These are phyloP conservation scores for Neoscelio sp. DNA, from an alignment of 2,888 invertebrate species.

Conservation along the genomic window DNA sequence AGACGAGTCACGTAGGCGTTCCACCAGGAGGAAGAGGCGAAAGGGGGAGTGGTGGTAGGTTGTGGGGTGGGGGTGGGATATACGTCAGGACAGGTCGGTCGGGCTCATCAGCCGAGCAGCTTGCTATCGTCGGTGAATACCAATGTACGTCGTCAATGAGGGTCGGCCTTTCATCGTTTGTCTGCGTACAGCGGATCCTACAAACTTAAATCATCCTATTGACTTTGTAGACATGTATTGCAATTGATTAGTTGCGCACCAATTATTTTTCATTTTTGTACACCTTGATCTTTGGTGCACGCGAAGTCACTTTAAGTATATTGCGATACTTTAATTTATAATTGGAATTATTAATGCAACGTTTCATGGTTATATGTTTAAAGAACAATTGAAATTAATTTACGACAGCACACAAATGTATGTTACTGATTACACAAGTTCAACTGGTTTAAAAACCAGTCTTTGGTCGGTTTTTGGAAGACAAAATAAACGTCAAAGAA, in stretches of 20 bases:
- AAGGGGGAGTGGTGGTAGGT: slow-evolving; percentile 11
- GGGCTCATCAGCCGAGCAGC: slow-evolving; percentile 57
- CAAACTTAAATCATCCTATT: slow-evolving; percentile 58
- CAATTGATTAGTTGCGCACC: slow-evolving; percentile 33
- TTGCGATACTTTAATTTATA: too few relatives aligned
- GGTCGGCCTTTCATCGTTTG: slow-evolving; percentile 62
- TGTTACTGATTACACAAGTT: too few relatives aligned
- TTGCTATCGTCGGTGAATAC: slow-evolving; percentile 61
- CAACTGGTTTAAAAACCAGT: too few relatives aligned
- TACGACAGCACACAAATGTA: too few relatives aligned
- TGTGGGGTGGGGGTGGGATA: slow-evolving; percentile 40
- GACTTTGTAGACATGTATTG: slow-evolving; percentile 40
- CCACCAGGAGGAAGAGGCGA: slow-evolving; percentile 1
- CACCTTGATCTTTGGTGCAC: background rate
- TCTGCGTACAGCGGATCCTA: slow-evolving; percentile 36
- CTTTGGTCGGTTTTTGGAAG: too few relatives aligned
- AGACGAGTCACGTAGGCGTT: slow-evolving; percentile 62
- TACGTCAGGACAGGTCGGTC: slow-evolving; percentile 61
- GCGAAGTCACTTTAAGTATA: background rate
- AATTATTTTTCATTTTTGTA: slow-evolving; percentile 44
- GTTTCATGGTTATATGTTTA: background rate
- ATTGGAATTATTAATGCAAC: too few relatives aligned
- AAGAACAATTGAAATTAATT: slow-evolving; percentile 10
- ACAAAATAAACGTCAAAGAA: too few relatives aligned
- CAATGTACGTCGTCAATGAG: slow-evolving; percentile 62